phyloP scores from a whole-genome alignment of 2,888 invertebrate species.

The Polyommatus iphigenia region DNA sequence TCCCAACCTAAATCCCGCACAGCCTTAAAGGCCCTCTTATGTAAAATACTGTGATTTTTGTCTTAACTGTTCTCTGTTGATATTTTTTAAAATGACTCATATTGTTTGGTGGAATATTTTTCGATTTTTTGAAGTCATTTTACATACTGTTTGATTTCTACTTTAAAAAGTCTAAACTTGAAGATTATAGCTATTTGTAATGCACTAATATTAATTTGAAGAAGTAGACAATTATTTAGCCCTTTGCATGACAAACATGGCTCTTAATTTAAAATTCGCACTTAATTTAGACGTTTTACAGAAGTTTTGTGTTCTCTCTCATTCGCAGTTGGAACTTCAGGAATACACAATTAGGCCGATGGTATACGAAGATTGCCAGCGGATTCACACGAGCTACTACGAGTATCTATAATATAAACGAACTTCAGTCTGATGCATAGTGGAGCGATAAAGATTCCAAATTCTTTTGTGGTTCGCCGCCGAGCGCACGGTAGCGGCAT shows the following conservation, averaged over 20 bases:
- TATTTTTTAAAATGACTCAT: neutral
- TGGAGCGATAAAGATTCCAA: conserved; percentile 66
- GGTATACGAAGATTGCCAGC: conserved; percentile 4
- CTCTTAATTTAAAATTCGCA: too few species aligned
- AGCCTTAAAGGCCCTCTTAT: conserved; percentile 22
- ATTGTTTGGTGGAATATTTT: neutral
- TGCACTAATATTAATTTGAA: too few species aligned
- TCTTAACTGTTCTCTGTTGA: conserved; percentile 18
- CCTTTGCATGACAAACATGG: too few species aligned
- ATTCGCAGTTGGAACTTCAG: too few species aligned
- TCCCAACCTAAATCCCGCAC: conserved; percentile 42
- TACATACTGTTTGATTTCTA: too few species aligned
- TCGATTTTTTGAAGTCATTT: too few species aligned
- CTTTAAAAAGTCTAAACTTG: too few species aligned
- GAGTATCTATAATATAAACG: conserved; percentile 40
- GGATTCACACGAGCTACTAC: conserved; percentile 33
- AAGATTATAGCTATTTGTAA: too few species aligned
- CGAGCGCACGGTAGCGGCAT: conserved; percentile 68
- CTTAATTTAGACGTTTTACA: too few species aligned
- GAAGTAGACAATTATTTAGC: too few species aligned
- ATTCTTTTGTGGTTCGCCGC: conserved; percentile 76
- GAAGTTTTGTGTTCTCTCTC: too few species aligned
- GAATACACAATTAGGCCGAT: neutral
- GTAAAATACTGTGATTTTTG: conserved; percentile 30
- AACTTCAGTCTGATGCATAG: conserved; percentile 47